These are phyloP conservation scores for Elachura formosa DNA, from an alignment of 2,113 vertebrate species.

Conservation along the genomic window DNA sequence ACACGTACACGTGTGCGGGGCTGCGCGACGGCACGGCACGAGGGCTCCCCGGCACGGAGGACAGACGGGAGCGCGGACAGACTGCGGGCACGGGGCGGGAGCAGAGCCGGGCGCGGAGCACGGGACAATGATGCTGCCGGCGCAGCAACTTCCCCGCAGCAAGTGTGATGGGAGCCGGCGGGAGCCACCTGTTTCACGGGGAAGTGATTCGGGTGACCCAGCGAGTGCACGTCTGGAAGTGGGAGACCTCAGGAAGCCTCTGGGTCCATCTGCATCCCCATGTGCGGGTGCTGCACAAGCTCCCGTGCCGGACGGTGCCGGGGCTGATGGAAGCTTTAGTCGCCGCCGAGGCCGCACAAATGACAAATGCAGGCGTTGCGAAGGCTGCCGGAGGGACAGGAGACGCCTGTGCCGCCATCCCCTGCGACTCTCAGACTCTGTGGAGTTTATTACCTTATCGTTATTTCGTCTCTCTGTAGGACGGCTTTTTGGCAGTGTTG, in stretches of 20 bases:
- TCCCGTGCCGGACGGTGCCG: not conserved
- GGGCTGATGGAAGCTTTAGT: not conserved
- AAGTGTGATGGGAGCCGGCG: not conserved
- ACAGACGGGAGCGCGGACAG: not conserved
- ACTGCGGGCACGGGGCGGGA: not conserved
- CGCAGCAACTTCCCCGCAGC: not conserved
- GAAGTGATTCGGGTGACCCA: not conserved
- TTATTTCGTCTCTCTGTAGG: slow-evolving; percentile 8
- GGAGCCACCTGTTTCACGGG: not conserved
- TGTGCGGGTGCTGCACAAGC: rapidly evolving
- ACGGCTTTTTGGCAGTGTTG: not conserved
- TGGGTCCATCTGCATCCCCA: not conserved
- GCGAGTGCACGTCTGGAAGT: not conserved
- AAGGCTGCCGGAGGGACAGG: not conserved
- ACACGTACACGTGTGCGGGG: rapidly evolving
- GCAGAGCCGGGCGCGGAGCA: rapidly evolving
- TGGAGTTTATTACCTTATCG: slow-evolving; percentile 15
- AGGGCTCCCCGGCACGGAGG: not conserved
- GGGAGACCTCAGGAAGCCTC: not conserved
- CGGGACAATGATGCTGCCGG: not conserved
- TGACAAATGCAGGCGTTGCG: not conserved
- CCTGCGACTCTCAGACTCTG: not conserved
- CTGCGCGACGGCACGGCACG: not conserved
- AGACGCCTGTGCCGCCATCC: not conserved
- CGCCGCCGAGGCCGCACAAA: not conserved